Base-by-base conservation (phyloP, 2,113 vertebrate genomes). In the Lophotis ruficrista region DNA sequence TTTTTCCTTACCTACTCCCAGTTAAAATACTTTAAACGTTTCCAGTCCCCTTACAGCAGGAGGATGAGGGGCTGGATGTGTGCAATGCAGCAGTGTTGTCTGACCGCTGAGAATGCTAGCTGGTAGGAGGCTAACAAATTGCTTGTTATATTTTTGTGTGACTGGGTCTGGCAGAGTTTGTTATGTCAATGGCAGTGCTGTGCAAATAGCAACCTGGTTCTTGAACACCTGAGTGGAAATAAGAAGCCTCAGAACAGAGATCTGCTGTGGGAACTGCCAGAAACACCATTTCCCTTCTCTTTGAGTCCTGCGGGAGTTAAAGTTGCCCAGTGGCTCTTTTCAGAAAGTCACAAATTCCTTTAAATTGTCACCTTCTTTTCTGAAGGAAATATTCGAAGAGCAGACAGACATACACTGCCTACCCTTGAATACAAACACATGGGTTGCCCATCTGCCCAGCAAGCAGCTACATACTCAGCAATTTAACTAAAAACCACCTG, bases 191-290 rank as follows among this genome's bases (percentile, higher is more conserved):
- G 85, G 61, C 45, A 90, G 66, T 65, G 65, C 72, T 71, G 81
- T 93, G 89, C 61, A 94, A 91, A 93, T 93, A 84, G 10, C 87
- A 93, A n/a, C 83, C 66, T 85, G 66, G 18, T 27, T 83, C 15
- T 69, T 47, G 38, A 92, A 61, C 66, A 94, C 79, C 62, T 90
- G 73, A 79, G 61, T 45, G 90, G 78, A 83, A 95, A 83, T 65
- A 85, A 87, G 78, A 76, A 90, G 15, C 48, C 69, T 94, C 80
- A 82, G 60, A 94, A 73, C 0, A 0, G 72, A 91, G 51, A 87
- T 86, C 47, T 88, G 66, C 70, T 31, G 47, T 65, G 37, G 57
- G 69, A 83, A 86, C 56, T 78, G 64, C 65, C 60, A 86, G 83
- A 92, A 89, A 87, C 1, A 4, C n/a, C 38, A 17, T 68, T 84